These are phyloP conservation scores for Drosophila eohydei DNA, from an alignment of 2,888 invertebrate species.

Conservation along the genomic window DNA sequence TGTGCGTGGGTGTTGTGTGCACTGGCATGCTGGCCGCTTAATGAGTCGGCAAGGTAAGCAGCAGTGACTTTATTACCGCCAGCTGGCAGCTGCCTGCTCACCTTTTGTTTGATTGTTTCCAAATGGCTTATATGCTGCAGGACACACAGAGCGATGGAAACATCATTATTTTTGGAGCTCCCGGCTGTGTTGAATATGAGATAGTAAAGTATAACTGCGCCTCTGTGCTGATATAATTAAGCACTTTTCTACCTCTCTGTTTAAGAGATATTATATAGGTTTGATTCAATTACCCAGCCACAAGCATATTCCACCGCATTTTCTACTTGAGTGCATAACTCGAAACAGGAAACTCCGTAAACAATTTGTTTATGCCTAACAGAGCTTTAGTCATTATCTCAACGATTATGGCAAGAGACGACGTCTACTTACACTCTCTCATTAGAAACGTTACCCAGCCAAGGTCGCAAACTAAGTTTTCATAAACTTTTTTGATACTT, in stretches of 20 bases:
- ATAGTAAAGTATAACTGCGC: background rate
- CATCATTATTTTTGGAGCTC: background rate
- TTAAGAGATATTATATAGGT: too few relatives aligned
- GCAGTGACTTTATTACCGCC: constrained; percentile 8
- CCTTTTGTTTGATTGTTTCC: constrained; percentile 49
- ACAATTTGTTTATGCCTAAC: background rate
- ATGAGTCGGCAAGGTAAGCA: constrained; percentile 38
- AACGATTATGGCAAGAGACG: background rate
- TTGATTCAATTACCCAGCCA: background rate
- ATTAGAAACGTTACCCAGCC: background rate
- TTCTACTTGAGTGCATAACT: background rate
- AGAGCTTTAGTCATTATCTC: background rate
- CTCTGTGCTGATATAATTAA: constrained; percentile 11
- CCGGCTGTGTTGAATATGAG: background rate
- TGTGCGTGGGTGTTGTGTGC: background rate
- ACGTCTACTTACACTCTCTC: background rate
- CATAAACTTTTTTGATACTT: background rate
- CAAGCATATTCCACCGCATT: background rate
- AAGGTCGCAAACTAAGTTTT: background rate
- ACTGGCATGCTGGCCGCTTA: constrained; percentile 24
- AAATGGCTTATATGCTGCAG: constrained; percentile 26
- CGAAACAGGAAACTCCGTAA: background rate
- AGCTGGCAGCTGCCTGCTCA: constrained; percentile 9
- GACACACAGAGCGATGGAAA: constrained; percentile 14
- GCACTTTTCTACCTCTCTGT: background rate